Base-by-base conservation (phyloP, 92 coral and sea anemone genomes). In the Phenganax stokvisi region DNA sequence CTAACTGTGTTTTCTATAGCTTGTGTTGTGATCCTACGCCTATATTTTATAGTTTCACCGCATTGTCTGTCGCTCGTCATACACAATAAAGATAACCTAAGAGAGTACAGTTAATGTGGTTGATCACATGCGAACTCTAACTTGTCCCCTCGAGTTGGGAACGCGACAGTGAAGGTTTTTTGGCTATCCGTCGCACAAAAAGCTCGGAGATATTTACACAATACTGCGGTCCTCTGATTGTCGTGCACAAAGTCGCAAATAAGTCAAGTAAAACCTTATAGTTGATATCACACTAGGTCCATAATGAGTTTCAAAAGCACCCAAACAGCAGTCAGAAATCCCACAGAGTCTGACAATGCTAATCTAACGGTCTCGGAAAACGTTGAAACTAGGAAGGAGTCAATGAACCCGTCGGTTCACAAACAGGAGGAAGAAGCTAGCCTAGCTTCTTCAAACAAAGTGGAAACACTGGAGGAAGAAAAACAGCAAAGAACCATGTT, bases 401-500 rank as follows among this genome's bases (percentile, higher is more conserved):
- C 72, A 10, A 66, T 1, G 72, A 66, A 66, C 70, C 70, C 70
- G 70, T 64, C 70, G 70, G 70, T 64, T 64, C 70, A 20, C 47
- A 37, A 37, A 13, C 72, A 66, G 51, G 72, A 30, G 51, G 72
- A 17, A 66, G 51, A 27, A 66, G 31, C 10, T 25, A 28, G 25
- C 8, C n/a, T 61, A 28, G 16, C 25, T 61, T 7, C 28, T 61
- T 29, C 47, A 27, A 17, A 66, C 72, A 30, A 0, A 16, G 37
- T 29, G 17, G 72, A 66, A 66, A 10, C 72, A 66, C 3, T 29
- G 0, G 37, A 30, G 9, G 78, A 70, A 69, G 72, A 84, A 27
- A 84, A 78, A 77, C 56, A 79, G n/a, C 77, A 71, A 56, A 65
- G 72, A 69, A 37, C 84, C 29, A 16, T 84, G 56, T 54, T 84